Percentiles rank a stretch among this genome's conserved stretches.
Evolutionary conservation across 2,113 vertebrate genomes (phyloP).

Genomic region (Balaenoptera acutorostrata): DNA sequence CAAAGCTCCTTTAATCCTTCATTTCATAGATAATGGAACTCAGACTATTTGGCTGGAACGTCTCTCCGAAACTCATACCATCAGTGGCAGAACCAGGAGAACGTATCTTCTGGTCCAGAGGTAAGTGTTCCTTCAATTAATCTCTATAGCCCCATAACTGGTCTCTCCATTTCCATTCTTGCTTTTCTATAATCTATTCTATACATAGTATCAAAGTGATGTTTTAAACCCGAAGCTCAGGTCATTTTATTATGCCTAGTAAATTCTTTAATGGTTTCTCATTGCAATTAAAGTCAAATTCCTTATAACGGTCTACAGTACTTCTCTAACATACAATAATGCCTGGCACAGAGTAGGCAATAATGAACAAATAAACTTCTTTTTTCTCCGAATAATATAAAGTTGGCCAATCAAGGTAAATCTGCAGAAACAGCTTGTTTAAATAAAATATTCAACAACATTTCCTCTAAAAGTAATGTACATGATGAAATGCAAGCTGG

Average conservation of each 20-base stretch:
- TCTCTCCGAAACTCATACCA: not conserved
- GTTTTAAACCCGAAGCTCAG: not conserved
- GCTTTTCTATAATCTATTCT: not conserved
- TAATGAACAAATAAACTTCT: not conserved
- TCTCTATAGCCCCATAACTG: not conserved
- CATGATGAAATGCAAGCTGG: not conserved
- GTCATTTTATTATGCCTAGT: not conserved
- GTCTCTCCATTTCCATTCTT: not conserved
- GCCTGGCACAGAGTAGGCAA: not conserved
- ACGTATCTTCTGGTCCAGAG: not conserved
- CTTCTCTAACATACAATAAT: not conserved
- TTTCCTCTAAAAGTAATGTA: not conserved
- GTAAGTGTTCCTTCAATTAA: not conserved
- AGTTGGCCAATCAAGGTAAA: not conserved
- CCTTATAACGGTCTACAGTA: not conserved
- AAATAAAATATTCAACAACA: not conserved
- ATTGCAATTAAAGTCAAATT: not conserved
- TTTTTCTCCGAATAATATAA: not conserved
- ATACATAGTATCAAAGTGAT: not conserved
- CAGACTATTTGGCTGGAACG: not conserved
- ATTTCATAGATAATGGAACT: not conserved
- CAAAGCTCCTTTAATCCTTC: not conserved
- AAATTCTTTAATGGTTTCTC: not conserved
- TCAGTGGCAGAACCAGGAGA: too few relatives aligned
- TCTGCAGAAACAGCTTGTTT: not conserved